Evolutionary conservation across 2,888 invertebrate species (phyloP).

Genomic region (Synanthedon formicaeformis): DNA sequence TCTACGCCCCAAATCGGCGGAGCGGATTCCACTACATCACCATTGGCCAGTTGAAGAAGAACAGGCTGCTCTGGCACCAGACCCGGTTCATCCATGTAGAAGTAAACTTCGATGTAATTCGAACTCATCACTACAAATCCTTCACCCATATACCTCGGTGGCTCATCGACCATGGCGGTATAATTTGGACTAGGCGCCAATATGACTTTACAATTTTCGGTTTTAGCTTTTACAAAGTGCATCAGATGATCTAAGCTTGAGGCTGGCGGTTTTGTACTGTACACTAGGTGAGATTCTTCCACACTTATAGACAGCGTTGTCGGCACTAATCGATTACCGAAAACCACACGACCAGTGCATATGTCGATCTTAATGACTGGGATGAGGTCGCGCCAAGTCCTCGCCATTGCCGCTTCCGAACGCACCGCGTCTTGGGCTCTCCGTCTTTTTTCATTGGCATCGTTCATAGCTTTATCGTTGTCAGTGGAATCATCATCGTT

Average conservation of each 20-base stretch:
- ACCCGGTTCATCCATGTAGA: constrained; percentile 97
- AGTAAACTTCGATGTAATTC: constrained; percentile 93
- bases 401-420: constrained; percentile 86
- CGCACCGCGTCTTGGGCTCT: constrained; percentile 65
- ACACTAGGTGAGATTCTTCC: constrained; percentile 94
- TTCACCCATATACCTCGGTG: constrained; percentile 96
- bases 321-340: constrained; percentile 94
- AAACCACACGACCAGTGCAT: constrained; percentile 90
- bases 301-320: constrained; percentile 92
- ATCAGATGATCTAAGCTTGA: constrained; percentile 94
- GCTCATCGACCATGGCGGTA: constrained; percentile 92
- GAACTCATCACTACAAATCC: constrained; percentile 97
- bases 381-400: constrained; percentile 95
- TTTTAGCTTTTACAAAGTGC: constrained; percentile 95
- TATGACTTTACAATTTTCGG: constrained; percentile 95
- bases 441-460: constrained; percentile 71
- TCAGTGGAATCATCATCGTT: constrained; percentile 67
- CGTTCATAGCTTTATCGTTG: constrained; percentile 72
- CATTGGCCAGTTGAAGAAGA: constrained; percentile 88
- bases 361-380: constrained; percentile 97
- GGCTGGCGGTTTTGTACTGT: constrained; percentile 95
- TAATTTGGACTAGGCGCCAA: constrained; percentile 97
- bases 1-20: constrained; percentile 97
- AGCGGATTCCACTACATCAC: constrained; percentile 91
- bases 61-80: constrained; percentile 93